phyloP scores from a whole-genome alignment of 2,113 vertebrate genomes.

The Zosterops hypoxanthus region DNA sequence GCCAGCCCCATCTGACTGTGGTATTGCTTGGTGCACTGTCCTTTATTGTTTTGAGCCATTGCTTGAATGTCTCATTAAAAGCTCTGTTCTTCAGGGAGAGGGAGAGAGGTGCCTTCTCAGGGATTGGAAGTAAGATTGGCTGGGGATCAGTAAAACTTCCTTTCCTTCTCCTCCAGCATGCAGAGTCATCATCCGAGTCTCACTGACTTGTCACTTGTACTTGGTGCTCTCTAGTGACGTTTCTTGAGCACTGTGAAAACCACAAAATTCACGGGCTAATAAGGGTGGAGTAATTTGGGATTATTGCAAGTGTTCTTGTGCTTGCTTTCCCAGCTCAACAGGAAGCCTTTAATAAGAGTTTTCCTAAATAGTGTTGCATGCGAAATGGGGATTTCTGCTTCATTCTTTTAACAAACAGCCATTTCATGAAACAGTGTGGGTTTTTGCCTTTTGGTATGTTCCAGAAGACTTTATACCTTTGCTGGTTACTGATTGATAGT shows the following conservation, averaged over 20 bases:
- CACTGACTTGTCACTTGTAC: background rate
- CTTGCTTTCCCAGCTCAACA: slow-evolving; percentile 52
- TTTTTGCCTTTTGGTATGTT: slow-evolving; percentile 44
- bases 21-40: background rate
- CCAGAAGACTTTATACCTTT: slow-evolving; percentile 72
- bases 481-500: slow-evolving; percentile 78
- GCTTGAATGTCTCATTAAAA: background rate
- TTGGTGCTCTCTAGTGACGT: slow-evolving; percentile 25
- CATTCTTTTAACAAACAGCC: slow-evolving; percentile 57
- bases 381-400: slow-evolving; percentile 12
- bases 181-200: slow-evolving; percentile 43
- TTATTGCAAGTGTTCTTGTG: slow-evolving; percentile 52
- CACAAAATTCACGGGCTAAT: slow-evolving; percentile 51
- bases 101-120: background rate
- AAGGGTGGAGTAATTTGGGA: slow-evolving; percentile 31
- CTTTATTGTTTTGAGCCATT: background rate
- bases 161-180: background rate
- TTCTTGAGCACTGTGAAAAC: slow-evolving; percentile 35
- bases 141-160: background rate
- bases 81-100: background rate
- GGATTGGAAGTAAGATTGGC: rapidly evolving
- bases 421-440: slow-evolving; percentile 47
- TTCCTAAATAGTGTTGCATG: slow-evolving; percentile 63
- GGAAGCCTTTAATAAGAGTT: slow-evolving; percentile 74
- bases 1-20: background rate